phyloP scores from a whole-genome alignment of 2,113 vertebrate genomes.

The Emberiza fucata region DNA sequence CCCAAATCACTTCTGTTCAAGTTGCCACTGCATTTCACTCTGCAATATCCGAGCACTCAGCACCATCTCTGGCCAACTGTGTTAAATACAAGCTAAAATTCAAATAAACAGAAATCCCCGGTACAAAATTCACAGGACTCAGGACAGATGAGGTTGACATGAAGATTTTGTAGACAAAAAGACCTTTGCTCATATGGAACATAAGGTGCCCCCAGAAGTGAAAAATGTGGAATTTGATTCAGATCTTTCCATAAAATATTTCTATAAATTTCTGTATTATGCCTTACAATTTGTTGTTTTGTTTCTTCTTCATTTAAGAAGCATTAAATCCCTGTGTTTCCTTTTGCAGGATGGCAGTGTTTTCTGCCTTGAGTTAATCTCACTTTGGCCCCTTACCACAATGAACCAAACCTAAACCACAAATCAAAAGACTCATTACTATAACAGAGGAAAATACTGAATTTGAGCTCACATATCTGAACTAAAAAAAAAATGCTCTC shows the following conservation, averaged over 20 bases:
- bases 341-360: not conserved
- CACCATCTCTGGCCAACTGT: constrained; percentile 57
- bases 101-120: not conserved
- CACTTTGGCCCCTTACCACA: not conserved
- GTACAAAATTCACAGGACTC: not conserved
- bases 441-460: not conserved
- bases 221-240: not conserved
- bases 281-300: not conserved
- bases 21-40: not conserved
- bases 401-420: not conserved
- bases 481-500: not conserved
- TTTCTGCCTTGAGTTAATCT: not conserved
- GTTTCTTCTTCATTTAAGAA: not conserved
- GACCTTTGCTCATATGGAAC: not conserved
- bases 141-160: not conserved
- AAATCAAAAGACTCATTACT: not conserved
- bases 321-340: not conserved
- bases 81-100: constrained; percentile 36
- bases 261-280: not conserved
- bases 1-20: not conserved
- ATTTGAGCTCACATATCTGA: not conserved
- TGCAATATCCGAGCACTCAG: constrained; percentile 39
- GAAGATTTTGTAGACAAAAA: constrained; percentile 2
- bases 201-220: not conserved
- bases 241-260: not conserved